Conservation (phyloP, 1,140 invertebrate genomes). For the Nymphalis io region DNA sequence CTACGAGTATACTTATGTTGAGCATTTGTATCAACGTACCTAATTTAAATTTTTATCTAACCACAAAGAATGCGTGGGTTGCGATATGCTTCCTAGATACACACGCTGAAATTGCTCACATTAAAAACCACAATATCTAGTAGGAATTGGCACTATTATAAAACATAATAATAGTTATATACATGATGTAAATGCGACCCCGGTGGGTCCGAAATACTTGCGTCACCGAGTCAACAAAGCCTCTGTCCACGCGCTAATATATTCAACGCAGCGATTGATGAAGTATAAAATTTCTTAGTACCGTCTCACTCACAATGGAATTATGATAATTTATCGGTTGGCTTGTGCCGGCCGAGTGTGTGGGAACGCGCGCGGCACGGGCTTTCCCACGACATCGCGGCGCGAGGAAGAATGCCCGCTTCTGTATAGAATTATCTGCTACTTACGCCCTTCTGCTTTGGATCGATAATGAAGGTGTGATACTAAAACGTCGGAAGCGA, state of each 20-base stretch:
- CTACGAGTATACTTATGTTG: neutral
- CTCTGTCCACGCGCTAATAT: slow-evolving; percentile 73
- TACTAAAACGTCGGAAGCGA: slow-evolving; percentile 56
- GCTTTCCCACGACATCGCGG: slow-evolving; percentile 72
- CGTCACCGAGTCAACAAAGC: slow-evolving; percentile 57
- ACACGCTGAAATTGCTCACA: slow-evolving; percentile 2
- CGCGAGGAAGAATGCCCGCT: slow-evolving; percentile 59
- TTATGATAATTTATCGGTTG: slow-evolving; percentile 81
- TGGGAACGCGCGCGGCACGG: slow-evolving; percentile 78
- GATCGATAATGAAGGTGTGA: slow-evolving; percentile 18
- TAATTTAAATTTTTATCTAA: slow-evolving; percentile 16
- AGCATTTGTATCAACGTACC: neutral
- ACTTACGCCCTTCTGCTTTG: slow-evolving; percentile 57
- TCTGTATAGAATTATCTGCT: slow-evolving; percentile 40
- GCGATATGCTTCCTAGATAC: neutral
- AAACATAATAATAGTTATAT: slow-evolving; percentile 8
- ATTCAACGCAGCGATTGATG: slow-evolving; percentile 79
- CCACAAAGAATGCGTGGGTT: slow-evolving; percentile 16
- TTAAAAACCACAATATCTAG: neutral
- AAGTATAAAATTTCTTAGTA: slow-evolving; percentile 81
- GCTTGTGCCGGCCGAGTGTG: slow-evolving; percentile 79
- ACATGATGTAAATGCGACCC: slow-evolving; percentile 17
- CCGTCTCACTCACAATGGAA: slow-evolving; percentile 80
- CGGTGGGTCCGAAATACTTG: slow-evolving; percentile 18
- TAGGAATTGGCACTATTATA: neutral